Evolutionary conservation across 2,113 vertebrate genomes (phyloP).

Genomic region (Phaetusa simplex): DNA sequence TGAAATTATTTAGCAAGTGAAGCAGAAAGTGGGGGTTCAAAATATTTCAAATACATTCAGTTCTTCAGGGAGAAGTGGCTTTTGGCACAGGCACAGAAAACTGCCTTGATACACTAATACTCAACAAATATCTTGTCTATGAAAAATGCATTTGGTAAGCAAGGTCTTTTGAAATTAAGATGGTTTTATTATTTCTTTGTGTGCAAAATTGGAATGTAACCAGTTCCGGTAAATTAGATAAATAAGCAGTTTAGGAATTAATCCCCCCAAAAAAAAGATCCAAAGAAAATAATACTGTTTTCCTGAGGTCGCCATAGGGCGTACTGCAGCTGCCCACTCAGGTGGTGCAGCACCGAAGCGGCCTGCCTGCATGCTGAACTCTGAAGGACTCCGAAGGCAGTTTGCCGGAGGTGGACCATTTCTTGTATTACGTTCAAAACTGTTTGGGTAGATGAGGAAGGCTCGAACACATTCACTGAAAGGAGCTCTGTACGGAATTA

Average conservation of each 20-base stretch:
- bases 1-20: constrained; percentile 73
- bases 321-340: background rate
- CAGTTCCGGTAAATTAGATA: constrained; percentile 37
- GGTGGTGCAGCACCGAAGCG: background rate
- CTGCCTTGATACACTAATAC: constrained; percentile 23
- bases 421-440: background rate
- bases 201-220: constrained; percentile 50
- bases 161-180: constrained; percentile 51
- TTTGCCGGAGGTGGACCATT: background rate
- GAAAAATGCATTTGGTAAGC: constrained; percentile 55
- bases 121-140: constrained; percentile 46
- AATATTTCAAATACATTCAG: constrained; percentile 60
- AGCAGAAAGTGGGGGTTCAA: constrained; percentile 63
- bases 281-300: background rate
- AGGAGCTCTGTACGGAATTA: background rate
- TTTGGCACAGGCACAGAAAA: constrained; percentile 56
- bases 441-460: background rate
- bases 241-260: constrained; percentile 29
- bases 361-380: background rate
- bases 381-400: background rate
- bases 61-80: constrained; percentile 58
- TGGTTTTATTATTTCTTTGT: constrained; percentile 37
- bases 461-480: background rate
- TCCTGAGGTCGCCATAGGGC: background rate
- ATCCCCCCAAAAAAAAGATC: background rate